Conservation (phyloP, 2,113 vertebrate genomes). For the Sinocyclocheilus anophthalmus region DNA sequence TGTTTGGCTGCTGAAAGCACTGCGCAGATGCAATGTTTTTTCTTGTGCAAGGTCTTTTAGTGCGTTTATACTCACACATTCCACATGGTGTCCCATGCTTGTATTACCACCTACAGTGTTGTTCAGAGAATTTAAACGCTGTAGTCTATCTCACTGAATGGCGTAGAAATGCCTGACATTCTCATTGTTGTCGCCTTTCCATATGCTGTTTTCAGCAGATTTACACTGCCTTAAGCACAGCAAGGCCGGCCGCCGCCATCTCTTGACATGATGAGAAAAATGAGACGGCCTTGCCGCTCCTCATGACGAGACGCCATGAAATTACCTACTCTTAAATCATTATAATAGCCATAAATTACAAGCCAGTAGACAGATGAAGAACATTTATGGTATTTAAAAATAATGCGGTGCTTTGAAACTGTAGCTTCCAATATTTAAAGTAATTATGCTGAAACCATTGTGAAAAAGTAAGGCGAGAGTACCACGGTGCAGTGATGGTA, state of each 20-base stretch:
- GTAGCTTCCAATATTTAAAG: not conserved
- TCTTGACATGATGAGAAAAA: slow-evolving; percentile 41
- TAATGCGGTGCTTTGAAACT: not conserved
- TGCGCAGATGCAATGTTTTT: not conserved
- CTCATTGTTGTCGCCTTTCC: no score
- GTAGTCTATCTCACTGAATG: not conserved
- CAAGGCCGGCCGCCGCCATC: slow-evolving; percentile 1
- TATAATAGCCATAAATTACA: slow-evolving; percentile 29
- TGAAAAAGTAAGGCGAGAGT: not conserved
- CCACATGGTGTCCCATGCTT: not conserved
- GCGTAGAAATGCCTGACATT: slow-evolving; percentile 13
- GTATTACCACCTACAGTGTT: not conserved
- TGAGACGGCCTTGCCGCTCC: slow-evolving; percentile 55
- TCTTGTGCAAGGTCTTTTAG: no score
- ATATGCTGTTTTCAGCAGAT: no score
- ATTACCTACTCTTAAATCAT: slow-evolving; percentile 31
- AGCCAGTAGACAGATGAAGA: slow-evolving; percentile 54
- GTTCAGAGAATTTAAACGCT: slow-evolving; percentile 10
- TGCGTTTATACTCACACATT: no score
- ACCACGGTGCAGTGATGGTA: not conserved
- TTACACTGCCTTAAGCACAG: slow-evolving; percentile 38
- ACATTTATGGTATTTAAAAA: slow-evolving; percentile 25
- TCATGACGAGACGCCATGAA: slow-evolving; percentile 36
- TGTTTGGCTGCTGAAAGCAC: not conserved
- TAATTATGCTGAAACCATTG: not conserved